A percentile compares a stretch with the other conserved stretches of the same genome.
phyloP scores from a whole-genome alignment of 2,113 vertebrate genomes.

The Otus sunia region DNA sequence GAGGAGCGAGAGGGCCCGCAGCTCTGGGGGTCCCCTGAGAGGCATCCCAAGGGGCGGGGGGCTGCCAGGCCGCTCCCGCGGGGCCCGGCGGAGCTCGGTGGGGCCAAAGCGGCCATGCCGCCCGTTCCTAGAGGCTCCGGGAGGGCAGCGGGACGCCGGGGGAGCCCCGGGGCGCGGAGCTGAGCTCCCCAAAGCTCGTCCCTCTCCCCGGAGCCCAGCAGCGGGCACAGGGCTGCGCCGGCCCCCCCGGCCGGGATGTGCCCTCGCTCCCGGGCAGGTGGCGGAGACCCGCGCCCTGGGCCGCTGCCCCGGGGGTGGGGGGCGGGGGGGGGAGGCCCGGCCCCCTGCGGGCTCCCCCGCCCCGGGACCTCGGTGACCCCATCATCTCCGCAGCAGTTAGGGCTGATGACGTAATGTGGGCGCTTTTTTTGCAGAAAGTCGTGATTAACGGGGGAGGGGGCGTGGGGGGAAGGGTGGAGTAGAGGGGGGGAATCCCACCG shows the following conservation, averaged over 20 bases:
- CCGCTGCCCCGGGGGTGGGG: not conserved
- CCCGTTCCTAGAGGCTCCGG: not conserved
- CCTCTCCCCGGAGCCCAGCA: not conserved
- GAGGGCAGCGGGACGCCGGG: no score
- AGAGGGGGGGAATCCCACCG: not conserved
- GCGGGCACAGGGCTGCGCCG: not conserved
- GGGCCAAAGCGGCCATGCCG: not conserved
- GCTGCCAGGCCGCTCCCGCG: not conserved
- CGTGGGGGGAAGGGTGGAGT: no score
- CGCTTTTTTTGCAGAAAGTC: not conserved
- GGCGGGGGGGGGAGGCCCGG: not conserved
- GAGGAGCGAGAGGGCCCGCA: not conserved
- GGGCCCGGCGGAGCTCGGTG: not conserved
- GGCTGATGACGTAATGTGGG: not conserved
- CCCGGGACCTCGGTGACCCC: conserved; percentile 1
- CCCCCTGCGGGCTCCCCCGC: not conserved
- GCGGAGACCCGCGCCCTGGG: not conserved
- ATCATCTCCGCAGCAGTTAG: not conserved
- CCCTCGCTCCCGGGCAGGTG: not conserved
- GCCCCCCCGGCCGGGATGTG: not conserved
- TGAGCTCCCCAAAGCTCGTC: not conserved
- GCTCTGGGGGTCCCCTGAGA: not conserved
- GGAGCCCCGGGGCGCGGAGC: not conserved
- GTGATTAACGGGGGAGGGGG: not conserved
- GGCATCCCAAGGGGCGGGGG: no score